Percentiles rank a stretch among this genome's conserved stretches.
These are phyloP conservation scores for Dicrurus megarhynchus DNA, from an alignment of 2,113 vertebrate genomes.

Conservation along the genomic window DNA sequence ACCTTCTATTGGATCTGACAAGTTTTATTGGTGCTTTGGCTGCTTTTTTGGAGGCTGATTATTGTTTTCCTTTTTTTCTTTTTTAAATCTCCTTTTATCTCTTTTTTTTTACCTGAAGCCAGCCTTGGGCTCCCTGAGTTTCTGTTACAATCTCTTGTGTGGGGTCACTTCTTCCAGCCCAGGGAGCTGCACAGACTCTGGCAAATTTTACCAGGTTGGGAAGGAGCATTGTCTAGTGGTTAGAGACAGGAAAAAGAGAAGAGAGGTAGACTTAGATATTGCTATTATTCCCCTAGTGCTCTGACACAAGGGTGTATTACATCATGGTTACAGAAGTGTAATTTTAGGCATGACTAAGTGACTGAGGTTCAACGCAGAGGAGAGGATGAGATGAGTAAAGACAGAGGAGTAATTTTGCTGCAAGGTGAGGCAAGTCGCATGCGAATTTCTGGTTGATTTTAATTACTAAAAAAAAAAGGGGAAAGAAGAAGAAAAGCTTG, in stretches of 20 bases:
- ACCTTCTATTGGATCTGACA: not conserved
- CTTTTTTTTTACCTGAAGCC: not conserved
- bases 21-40: not conserved
- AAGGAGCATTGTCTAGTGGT: not conserved
- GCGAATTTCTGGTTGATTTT: not conserved
- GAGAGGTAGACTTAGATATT: not conserved
- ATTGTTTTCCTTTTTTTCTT: no score
- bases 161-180: not conserved
- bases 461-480: no score
- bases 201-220: not conserved
- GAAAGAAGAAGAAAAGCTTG: not conserved
- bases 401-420: not conserved
- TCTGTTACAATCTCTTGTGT: not conserved
- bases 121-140: not conserved
- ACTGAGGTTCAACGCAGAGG: not conserved
- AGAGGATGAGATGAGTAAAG: not conserved
- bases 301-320: not conserved
- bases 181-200: not conserved
- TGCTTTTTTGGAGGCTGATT: not conserved
- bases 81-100: not conserved
- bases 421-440: not conserved
- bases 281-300: not conserved
- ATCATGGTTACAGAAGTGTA: not conserved
- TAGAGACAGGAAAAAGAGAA: not conserved
- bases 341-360: constrained; percentile 31